Percentiles rank a stretch among this genome's conserved stretches.
These are phyloP conservation scores for Phortica variegata DNA, from an alignment of 1,140 invertebrate species.

Conservation along the genomic window DNA sequence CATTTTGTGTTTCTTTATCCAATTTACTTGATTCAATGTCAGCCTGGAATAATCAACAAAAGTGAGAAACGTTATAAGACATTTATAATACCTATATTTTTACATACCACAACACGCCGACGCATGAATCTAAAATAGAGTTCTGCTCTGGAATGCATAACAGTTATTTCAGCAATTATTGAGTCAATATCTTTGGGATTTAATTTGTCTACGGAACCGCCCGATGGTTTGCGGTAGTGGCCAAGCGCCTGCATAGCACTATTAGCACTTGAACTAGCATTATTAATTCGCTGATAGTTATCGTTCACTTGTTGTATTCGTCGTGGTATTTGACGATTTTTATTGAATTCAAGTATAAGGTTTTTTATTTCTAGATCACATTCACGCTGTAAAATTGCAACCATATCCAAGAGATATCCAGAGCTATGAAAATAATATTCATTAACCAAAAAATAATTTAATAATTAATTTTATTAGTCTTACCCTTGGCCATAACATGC, in stretches of 20 bases:
- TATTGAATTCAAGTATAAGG: constrained; percentile 77
- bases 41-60: constrained; percentile 57
- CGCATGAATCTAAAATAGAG: constrained; percentile 89
- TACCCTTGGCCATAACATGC: constrained; percentile 79
- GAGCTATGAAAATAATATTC: constrained; percentile 48
- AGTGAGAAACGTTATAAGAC: not conserved
- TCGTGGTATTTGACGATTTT: constrained; percentile 69
- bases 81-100: not conserved
- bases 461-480: not conserved
- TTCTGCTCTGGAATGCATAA: constrained; percentile 87
- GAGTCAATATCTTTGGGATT: constrained; percentile 89
- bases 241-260: constrained; percentile 46
- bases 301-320: constrained; percentile 68
- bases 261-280: constrained; percentile 29
- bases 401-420: constrained; percentile 71
- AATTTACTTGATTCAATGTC: constrained; percentile 65
- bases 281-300: constrained; percentile 55
- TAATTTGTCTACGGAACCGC: constrained; percentile 61
- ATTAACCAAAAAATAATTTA: no score
- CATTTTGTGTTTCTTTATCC: constrained; percentile 61
- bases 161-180: constrained; percentile 84
- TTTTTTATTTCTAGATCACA: constrained; percentile 76
- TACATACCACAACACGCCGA: constrained; percentile 72
- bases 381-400: constrained; percentile 79
- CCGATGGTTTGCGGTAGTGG: constrained; percentile 50